Base-by-base conservation (phyloP, 2,797 vertebrate species). In the Atherinosoma microstoma region DNA sequence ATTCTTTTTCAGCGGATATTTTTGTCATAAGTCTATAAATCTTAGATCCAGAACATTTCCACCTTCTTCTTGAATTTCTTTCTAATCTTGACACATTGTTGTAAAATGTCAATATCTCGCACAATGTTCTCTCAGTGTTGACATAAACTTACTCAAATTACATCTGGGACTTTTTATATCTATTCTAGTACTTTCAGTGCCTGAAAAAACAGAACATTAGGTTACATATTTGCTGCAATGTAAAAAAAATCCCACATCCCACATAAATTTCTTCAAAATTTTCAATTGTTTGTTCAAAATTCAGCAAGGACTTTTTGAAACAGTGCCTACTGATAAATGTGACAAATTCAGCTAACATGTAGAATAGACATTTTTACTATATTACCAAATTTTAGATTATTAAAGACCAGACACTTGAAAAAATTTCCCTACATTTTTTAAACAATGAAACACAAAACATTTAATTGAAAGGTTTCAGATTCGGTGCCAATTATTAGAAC, bases 71-170 rank as follows among this genome's bases (percentile, higher is more conserved):
- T 35, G 15, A 20, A 64, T 35, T 35, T 35, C 34, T 35, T 35
- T 36, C 30, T 64, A 16, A 42, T 15, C 40, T 42, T 35, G 40
- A 42, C 3, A 15, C 9, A 3, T 40, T 42, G 13, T 42, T 32
- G 13, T 49, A 35, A 64, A 51, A 15, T 49, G 49, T 22, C 13
- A 20, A 62, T 49, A 62, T 62, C 40, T 13, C 8, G 9, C 34
- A 35, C 34, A 35, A 9, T 10, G 34, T 10, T 8, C 34, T 8
- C 34, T 54, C 6, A 40, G 8, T 56, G 36, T 66, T 66, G 15
- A 56, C 64, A 56, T 30, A 20, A 65, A 65, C 18, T 47, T 38
- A 20, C 34, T 56, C 49, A 56, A 38, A 40, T 66, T 54, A 40
- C 24, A 56, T 15, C 35, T 54, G 30, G 32, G 42, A 64, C 20